A percentile compares a stretch with the other conserved stretches of the same genome.
Conservation (phyloP, 2,113 vertebrate genomes). For the Oxyura jamaicensis region DNA sequence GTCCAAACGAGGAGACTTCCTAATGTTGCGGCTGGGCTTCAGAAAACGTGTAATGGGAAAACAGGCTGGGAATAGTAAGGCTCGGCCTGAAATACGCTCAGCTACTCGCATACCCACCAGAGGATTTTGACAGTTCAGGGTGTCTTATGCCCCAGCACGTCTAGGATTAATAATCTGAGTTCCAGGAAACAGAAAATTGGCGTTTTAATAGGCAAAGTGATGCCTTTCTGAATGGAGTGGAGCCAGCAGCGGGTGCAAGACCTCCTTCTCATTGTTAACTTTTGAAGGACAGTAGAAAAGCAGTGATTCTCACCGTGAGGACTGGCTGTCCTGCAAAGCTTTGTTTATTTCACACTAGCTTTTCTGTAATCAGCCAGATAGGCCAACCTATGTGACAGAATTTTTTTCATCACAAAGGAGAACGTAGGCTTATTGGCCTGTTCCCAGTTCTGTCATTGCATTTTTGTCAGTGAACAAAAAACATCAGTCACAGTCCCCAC, state of each 20-base stretch:
- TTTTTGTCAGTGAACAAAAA: background rate
- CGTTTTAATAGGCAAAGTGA: background rate
- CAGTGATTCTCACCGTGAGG: background rate
- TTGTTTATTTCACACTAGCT: background rate
- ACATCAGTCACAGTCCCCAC: background rate
- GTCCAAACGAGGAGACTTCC: background rate
- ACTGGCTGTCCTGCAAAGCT: background rate
- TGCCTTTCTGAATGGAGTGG: background rate
- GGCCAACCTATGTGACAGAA: background rate
- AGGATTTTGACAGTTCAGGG: background rate
- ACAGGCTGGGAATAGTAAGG: background rate
- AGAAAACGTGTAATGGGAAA: background rate
- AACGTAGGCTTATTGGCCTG: background rate
- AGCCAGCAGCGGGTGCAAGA: background rate
- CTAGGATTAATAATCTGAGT: background rate
- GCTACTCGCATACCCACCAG: no score
- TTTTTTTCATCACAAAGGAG: background rate
- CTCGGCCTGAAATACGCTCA: background rate
- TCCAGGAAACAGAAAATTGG: background rate
- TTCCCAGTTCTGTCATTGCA: background rate
- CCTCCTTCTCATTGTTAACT: background rate
- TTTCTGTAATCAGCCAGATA: background rate
- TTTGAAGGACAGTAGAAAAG: background rate
- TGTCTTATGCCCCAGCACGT: background rate
- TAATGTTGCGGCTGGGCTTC: background rate